Base-by-base conservation (phyloP, 2,113 vertebrate genomes). In the Cinclus cinclus region DNA sequence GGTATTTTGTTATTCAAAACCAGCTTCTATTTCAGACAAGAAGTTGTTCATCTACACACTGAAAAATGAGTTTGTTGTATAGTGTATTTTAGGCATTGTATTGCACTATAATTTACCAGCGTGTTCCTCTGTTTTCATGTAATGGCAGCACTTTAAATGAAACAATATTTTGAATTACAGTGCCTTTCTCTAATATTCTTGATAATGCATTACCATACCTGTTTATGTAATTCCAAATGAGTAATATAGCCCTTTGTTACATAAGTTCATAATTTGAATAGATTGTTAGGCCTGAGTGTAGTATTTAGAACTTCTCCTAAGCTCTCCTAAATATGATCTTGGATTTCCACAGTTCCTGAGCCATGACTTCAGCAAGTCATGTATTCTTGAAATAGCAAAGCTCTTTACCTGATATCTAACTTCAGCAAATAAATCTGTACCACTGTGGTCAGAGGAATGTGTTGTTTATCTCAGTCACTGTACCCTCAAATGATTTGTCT, bases 71-170 rank as follows among this genome's bases (percentile, higher is more conserved):
- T 86, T 11, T 56, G 8, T 75, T 91, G n/a, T 52, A 30, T 50
- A 9, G 3, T 83, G 7, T 67, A 67, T 87, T 92, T 94, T 78
- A 94, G 39, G 39, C 23, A 28, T 41, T 92, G 16, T 37, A 42
- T 86, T 83, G 78, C 56, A 44, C 17, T 15, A 39, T 49, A 44
- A 70, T 89, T 89, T 47, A 81, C 24, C 18, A 50, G 22, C 0
- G 0, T 2, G 1, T 60, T 73, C 37, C 69, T 89, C 46, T 0
- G 0, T 69, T 93, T 89, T 83, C 60, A 12, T 44, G 33, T 59
- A 78, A 78, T 56, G 39, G 30, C n/a, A 55, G 46, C 30, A 77
- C 55, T 63, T 88, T 67, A 83, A 87, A 60, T 67, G 27, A 59
- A 92, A n/a, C 37, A 78, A 35, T 64, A 74, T 70, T 63, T 35